These are phyloP conservation scores for Lepidothrix coronata DNA, from an alignment of 2,113 vertebrate genomes.

Conservation along the genomic window DNA sequence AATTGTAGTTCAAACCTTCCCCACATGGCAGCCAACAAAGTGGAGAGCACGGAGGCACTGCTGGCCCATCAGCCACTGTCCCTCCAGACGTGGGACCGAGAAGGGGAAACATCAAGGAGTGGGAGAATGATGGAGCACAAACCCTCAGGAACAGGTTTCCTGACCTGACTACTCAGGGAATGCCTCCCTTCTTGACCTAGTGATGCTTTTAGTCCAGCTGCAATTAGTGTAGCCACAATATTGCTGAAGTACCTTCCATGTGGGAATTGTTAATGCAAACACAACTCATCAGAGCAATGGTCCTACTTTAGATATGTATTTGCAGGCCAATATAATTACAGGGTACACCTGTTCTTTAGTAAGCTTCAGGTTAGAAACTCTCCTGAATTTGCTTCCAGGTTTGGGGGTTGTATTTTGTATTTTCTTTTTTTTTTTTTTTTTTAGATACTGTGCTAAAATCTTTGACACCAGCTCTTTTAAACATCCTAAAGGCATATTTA, in stretches of 20 bases:
- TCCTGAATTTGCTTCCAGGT: neutral
- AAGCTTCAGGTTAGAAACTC: neutral
- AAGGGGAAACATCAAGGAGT: rapidly evolving
- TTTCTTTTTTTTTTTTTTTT: neutral
- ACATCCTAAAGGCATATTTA: neutral
- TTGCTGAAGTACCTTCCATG: rapidly evolving
- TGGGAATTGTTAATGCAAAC: neutral
- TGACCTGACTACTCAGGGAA: neutral
- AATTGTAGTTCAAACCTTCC: neutral
- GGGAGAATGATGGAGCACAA: neutral
- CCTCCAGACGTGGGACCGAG: neutral
- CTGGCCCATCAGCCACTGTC: neutral
- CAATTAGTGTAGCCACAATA: neutral
- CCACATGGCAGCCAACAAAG: neutral
- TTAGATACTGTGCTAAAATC: neutral
- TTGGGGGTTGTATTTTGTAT: neutral
- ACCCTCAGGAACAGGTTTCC: neutral
- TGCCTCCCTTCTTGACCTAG: neutral
- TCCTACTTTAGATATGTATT: rapidly evolving
- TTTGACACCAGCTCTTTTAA: neutral
- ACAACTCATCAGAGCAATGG: rapidly evolving
- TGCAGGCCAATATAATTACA: neutral
- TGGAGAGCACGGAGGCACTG: neutral
- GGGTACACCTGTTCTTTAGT: neutral
- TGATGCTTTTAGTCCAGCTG: neutral